Conservation (phyloP, 1,140 invertebrate genomes). For the Ceratoteleas bidentatus region DNA sequence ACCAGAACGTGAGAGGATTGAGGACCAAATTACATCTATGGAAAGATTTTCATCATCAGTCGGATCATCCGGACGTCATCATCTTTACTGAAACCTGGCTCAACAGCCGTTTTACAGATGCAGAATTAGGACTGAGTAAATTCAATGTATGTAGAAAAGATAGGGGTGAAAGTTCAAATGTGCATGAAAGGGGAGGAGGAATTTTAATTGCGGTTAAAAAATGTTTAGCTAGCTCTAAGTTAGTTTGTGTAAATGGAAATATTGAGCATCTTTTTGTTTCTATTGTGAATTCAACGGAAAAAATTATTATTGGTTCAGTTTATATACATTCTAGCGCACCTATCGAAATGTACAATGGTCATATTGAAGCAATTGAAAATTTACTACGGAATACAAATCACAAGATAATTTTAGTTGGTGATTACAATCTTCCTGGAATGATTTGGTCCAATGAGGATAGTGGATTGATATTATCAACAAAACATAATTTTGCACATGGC, state of each 20-base stretch:
- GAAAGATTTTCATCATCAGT: neutral
- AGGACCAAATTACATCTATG: neutral
- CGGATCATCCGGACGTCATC: neutral
- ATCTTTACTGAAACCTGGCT: neutral
- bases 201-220: neutral
- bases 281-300: neutral
- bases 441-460: neutral
- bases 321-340: neutral
- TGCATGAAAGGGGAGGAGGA: neutral
- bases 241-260: neutral
- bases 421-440: constrained; percentile 1
- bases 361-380: neutral
- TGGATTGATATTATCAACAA: neutral
- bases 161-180: neutral
- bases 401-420: neutral
- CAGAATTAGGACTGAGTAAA: neutral
- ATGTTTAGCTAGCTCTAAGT: neutral
- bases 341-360: neutral
- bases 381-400: neutral
- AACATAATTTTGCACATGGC: neutral
- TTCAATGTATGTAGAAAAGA: neutral
- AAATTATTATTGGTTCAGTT: neutral
- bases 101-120: neutral
- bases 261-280: constrained; percentile 1
- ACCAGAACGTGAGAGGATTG: neutral